Base-by-base conservation (phyloP, 2,888 invertebrate genomes). In the Micoletzkya japonica region DNA sequence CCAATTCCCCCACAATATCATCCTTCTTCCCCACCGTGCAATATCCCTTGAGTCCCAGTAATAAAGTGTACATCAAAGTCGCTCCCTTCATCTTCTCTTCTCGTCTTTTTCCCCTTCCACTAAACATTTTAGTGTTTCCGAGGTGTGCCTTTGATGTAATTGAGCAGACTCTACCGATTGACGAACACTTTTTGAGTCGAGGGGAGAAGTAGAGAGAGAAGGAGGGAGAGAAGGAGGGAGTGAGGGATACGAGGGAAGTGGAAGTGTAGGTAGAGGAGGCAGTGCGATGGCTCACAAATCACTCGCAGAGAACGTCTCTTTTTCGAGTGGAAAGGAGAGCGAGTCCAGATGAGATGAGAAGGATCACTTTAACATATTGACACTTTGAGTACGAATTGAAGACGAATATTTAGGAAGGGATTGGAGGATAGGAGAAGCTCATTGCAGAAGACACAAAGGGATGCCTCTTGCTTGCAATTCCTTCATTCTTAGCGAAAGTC, bases 51-150 rank as follows among this genome's bases (percentile, higher is more conserved):
- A n/a, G n/a, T n/a, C n/a, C n/a, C n/a, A n/a, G n/a, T n/a, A n/a
- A n/a, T n/a, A n/a, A n/a, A n/a, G n/a, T n/a, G n/a, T n/a, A n/a
- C n/a, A n/a, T n/a, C n/a, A n/a, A n/a, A n/a, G n/a, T n/a, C n/a
- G n/a, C n/a, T n/a, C 24, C 49, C n/a, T 32, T 26, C 24, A 30
- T 30, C 57, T 57, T n/a, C 57, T 30, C 28, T 50, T 63, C 63
- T 63, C 63, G 26, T 49, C 32, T 63, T 63, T 50, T 50, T 30
- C 50, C 50, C 39, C 50, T 17, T 28, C 59, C 44, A n/a, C 60
- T 63, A 39, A 63, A 63, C 63, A 63, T 63, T 63, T 63, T 63
- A 63, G 63, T 63, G 63, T 63, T 63, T 63, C 63, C 63, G 63
- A 63, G 63, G 63, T 63, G 63, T 63, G 63, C 63, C 36, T 63